Percentiles rank a stretch among this genome's conserved stretches.
Evolutionary conservation across 2,113 vertebrate genomes (phyloP).

Genomic region (Paracanthobrama guichenoti): DNA sequence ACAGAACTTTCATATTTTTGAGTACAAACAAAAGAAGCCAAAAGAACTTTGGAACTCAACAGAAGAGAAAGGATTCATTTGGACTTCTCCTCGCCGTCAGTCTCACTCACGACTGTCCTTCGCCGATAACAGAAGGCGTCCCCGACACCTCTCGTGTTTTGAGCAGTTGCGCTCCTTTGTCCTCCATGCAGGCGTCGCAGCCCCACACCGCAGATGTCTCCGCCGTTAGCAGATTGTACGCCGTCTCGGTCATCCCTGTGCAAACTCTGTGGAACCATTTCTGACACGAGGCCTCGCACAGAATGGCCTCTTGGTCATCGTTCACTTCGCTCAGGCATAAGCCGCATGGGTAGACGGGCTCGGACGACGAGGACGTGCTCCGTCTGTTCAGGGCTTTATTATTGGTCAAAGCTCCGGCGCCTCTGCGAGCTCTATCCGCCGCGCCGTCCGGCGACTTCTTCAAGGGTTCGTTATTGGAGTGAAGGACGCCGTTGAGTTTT

Average conservation of each 20-base stretch:
- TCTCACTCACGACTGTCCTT: slow-evolving; percentile 62
- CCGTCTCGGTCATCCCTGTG: slow-evolving; percentile 87
- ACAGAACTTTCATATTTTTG: no score
- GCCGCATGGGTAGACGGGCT: slow-evolving; percentile 80
- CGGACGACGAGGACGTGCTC: slow-evolving; percentile 66
- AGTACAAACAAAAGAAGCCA: not conserved
- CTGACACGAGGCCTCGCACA: slow-evolving; percentile 85
- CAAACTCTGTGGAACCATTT: slow-evolving; percentile 87
- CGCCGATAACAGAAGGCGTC: slow-evolving; percentile 58
- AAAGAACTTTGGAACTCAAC: not conserved
- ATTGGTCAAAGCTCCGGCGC: slow-evolving; percentile 64
- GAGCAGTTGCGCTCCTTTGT: slow-evolving; percentile 78
- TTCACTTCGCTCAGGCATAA: slow-evolving; percentile 84
- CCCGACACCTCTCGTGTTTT: slow-evolving; percentile 70
- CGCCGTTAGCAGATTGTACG: slow-evolving; percentile 82
- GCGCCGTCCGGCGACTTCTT: slow-evolving; percentile 62
- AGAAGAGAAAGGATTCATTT: not conserved
- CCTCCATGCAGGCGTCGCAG: slow-evolving; percentile 84
- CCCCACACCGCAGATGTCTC: slow-evolving; percentile 83
- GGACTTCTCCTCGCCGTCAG: not conserved
- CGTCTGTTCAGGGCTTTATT: slow-evolving; percentile 69
- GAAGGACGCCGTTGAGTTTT: slow-evolving; percentile 67
- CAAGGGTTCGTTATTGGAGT: slow-evolving; percentile 71
- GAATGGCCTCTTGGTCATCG: slow-evolving; percentile 84
- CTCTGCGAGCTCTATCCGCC: no score